A percentile compares a stretch with the other conserved stretches of the same genome.
These are phyloP conservation scores for Drosophila takahashii DNA, from an alignment of 1,140 invertebrate species.

Conservation along the genomic window DNA sequence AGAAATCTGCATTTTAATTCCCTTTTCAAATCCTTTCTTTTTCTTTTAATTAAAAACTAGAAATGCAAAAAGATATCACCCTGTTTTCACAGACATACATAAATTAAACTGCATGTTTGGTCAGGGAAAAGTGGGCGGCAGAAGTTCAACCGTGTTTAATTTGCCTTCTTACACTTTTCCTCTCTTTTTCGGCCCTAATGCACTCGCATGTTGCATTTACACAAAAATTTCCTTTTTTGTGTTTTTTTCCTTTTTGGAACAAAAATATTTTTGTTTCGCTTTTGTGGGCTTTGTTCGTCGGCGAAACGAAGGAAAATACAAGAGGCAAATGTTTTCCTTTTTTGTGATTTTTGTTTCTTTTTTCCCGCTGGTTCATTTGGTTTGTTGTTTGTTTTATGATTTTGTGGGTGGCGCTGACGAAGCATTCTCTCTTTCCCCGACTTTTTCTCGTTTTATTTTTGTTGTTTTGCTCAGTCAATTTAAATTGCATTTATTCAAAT, in stretches of 20 bases:
- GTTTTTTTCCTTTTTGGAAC: constrained; percentile 23
- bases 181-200: constrained; percentile 6
- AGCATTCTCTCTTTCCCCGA: constrained; percentile 13
- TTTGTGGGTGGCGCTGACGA: constrained; percentile 34
- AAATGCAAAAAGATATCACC: constrained; percentile 4
- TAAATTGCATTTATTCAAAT: constrained; percentile 73
- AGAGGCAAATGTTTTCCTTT: constrained; percentile 34
- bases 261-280: constrained; percentile 50
- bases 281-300: constrained; percentile 36
- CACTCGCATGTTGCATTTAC: constrained; percentile 57
- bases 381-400: constrained; percentile 33
- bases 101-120: constrained; percentile 39
- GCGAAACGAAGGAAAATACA: constrained; percentile 32
- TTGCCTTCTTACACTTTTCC: constrained; percentile 47
- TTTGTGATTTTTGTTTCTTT: constrained; percentile 11
- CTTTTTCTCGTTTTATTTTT: constrained; percentile 23
- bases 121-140: constrained; percentile 11
- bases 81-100: constrained; percentile 39
- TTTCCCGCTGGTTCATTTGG: constrained; percentile 6
- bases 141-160: constrained; percentile 56
- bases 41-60: neutral
- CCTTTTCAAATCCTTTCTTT: neutral
- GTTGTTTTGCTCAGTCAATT: constrained; percentile 41
- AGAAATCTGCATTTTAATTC: neutral
- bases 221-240: constrained; percentile 45